phyloP scores from a whole-genome alignment of 64 coral and sea anemone genomes.

The Pocillopora verrucosa region DNA sequence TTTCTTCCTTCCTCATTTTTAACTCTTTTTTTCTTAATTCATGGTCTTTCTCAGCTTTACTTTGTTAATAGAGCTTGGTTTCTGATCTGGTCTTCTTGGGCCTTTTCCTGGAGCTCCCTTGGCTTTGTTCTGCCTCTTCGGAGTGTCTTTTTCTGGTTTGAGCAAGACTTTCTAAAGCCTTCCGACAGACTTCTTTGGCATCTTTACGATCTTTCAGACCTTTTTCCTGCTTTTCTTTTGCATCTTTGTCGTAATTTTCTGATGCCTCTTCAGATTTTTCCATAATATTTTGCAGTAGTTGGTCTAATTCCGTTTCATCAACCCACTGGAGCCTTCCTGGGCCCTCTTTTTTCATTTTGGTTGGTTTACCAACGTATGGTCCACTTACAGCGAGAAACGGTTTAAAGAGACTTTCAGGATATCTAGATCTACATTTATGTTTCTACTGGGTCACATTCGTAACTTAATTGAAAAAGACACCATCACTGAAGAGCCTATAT shows the following conservation, averaged over 20 bases:
- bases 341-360: slow-evolving; percentile 4
- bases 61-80: slow-evolving; percentile 29
- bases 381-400: too few relatives aligned
- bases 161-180: slow-evolving; percentile 39
- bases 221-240: slow-evolving; percentile 47
- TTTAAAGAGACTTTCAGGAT: too few relatives aligned
- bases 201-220: slow-evolving; percentile 44
- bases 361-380: too few relatives aligned
- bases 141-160: slow-evolving; percentile 40
- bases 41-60: slow-evolving; percentile 54
- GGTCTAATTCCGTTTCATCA: slow-evolving; percentile 29
- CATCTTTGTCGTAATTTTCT: slow-evolving; percentile 44
- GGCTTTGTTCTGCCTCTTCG: slow-evolving; percentile 45
- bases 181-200: slow-evolving; percentile 51
- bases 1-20: slow-evolving; percentile 52
- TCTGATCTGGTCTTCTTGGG: slow-evolving; percentile 43
- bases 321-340: slow-evolving; percentile 32
- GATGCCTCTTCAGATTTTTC: slow-evolving; percentile 41
- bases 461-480: slow-evolving; percentile 17
- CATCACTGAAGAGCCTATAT: slow-evolving; percentile 27
- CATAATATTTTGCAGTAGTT: slow-evolving; percentile 57
- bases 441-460: too few relatives aligned
- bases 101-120: slow-evolving; percentile 36
- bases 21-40: slow-evolving; percentile 44
- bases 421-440: too few relatives aligned